Evolutionary conservation across 2,888 invertebrate genomes (phyloP).

Genomic region (Ephialtes manifestator): DNA sequence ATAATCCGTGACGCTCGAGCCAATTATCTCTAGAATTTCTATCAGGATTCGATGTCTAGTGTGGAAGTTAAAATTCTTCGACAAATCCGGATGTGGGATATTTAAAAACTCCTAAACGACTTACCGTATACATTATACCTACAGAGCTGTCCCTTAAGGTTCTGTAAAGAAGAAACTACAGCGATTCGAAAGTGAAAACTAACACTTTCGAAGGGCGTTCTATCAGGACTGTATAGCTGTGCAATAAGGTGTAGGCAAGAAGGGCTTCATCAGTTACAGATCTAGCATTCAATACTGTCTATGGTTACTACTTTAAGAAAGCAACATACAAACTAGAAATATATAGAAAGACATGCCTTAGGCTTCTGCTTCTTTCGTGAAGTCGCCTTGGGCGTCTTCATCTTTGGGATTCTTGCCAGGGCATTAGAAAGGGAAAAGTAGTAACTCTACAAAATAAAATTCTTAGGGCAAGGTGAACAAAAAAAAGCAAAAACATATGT

Average conservation of each 20-base stretch:
- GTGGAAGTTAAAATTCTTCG: slow-evolving; percentile 69
- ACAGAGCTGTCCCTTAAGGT: neutral
- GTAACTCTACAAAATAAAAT: neutral
- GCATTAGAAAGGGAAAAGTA: neutral
- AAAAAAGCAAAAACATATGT: neutral
- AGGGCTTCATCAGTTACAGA: neutral
- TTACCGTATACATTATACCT: neutral
- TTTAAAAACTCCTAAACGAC: slow-evolving; percentile 1
- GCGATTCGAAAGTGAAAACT: slow-evolving; percentile 31
- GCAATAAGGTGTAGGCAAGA: neutral
- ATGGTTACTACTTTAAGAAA: neutral
- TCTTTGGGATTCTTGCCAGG: neutral
- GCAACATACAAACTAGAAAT: neutral
- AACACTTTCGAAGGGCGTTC: slow-evolving; percentile 39
- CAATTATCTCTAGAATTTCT: slow-evolving; percentile 74
- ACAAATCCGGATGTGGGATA: slow-evolving; percentile 22
- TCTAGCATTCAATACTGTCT: neutral
- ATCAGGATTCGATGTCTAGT: slow-evolving; percentile 73
- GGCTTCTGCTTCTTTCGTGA: neutral
- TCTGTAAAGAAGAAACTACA: neutral
- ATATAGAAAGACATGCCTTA: neutral
- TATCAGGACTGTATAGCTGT: slow-evolving; percentile 50
- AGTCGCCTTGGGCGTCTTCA: neutral
- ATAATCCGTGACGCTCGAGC: slow-evolving; percentile 46
- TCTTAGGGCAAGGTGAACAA: neutral